Evolutionary conservation across 2,113 vertebrate species (phyloP).

Genomic region (Scatophagus argus): DNA sequence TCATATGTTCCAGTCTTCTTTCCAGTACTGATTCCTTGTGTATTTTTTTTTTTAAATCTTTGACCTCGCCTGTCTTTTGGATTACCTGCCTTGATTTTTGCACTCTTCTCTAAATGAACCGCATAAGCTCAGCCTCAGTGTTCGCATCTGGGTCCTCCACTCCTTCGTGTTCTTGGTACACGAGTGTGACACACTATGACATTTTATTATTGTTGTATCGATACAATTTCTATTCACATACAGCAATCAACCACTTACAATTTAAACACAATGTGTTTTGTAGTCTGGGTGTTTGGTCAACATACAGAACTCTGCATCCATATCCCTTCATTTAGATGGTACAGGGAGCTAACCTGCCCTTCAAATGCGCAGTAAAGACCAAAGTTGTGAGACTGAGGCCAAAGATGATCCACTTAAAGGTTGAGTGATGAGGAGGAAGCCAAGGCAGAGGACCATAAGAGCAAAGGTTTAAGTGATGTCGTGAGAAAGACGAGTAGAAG

Average conservation of each 20-base stretch:
- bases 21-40: too few relatives aligned
- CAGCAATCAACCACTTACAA: background rate
- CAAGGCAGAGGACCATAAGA: background rate
- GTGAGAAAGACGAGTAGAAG: conserved; percentile 34
- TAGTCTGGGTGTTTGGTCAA: background rate
- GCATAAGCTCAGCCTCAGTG: too few relatives aligned
- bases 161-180: too few relatives aligned
- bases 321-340: background rate
- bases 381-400: conserved; percentile 5
- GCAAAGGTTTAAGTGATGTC: conserved; percentile 34
- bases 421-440: background rate
- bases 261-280: background rate
- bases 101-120: too few relatives aligned
- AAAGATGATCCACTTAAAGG: background rate
- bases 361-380: background rate
- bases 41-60: too few relatives aligned
- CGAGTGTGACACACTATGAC: too few relatives aligned
- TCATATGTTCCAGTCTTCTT: too few relatives aligned
- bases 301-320: background rate
- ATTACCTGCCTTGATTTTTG: too few relatives aligned
- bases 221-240: too few relatives aligned
- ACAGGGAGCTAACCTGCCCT: background rate
- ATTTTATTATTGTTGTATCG: too few relatives aligned
- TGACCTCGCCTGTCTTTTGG: too few relatives aligned
- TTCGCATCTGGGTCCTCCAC: too few relatives aligned